Evolutionary conservation across 2,797 vertebrate genomes (phyloP).

Genomic region (Amblyraja radiata): DNA sequence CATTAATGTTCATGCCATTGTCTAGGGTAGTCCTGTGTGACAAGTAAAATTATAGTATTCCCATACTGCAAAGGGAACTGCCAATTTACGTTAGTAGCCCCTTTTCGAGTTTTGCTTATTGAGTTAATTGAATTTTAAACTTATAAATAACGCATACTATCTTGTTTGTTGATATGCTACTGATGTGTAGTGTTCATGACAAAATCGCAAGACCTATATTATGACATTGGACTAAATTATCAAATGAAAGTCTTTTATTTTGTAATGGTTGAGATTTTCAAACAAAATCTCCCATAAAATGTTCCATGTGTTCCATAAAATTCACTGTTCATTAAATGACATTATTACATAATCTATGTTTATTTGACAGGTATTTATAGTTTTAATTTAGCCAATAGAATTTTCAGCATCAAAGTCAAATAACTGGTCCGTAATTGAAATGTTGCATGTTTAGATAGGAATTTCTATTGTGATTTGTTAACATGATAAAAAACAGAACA

Average conservation of each 20-base stretch:
- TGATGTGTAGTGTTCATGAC: neutral
- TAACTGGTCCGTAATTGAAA: neutral
- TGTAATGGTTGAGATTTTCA: neutral
- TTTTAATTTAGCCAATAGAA: neutral
- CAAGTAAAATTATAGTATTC: neutral
- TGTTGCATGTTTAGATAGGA: neutral
- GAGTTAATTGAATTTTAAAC: neutral
- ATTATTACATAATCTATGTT: neutral
- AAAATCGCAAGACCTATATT: neutral
- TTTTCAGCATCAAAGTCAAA: neutral
- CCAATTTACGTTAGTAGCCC: neutral
- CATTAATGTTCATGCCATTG: neutral
- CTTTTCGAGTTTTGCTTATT: neutral
- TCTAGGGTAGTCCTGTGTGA: neutral
- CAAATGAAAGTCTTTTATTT: neutral
- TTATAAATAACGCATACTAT: neutral
- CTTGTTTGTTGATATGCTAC: neutral
- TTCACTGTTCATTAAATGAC: neutral
- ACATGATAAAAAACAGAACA: neutral
- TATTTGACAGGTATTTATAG: neutral
- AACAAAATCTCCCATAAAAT: neutral
- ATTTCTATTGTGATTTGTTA: neutral
- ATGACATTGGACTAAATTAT: neutral
- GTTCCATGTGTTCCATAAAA: neutral
- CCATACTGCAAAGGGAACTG: neutral